Evolutionary conservation across 2,113 vertebrate species (phyloP).

Genomic region (Ceuthmochares aereus): DNA sequence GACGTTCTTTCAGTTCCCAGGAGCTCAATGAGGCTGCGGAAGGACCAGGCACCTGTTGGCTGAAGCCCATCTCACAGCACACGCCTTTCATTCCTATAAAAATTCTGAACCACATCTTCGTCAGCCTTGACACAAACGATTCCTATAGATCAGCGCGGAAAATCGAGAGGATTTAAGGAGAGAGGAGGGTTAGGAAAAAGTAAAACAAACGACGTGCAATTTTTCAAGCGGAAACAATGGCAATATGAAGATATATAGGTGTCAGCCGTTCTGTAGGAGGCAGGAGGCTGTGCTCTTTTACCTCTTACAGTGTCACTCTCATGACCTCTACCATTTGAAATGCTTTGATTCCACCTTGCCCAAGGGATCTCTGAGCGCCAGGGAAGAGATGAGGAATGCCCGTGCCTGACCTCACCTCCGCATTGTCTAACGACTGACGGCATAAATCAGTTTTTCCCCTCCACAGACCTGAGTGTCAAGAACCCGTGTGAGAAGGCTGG

Average conservation of each 20-base stretch:
- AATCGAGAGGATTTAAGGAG: constrained; percentile 55
- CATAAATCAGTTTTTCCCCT: constrained; percentile 74
- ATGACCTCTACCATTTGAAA: constrained; percentile 75
- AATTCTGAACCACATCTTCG: constrained; percentile 5
- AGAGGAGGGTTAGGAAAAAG: constrained; percentile 56
- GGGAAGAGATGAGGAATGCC: constrained; percentile 73
- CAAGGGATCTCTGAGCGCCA: constrained; percentile 60
- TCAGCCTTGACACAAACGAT: constrained; percentile 53
- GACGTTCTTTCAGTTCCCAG: neutral
- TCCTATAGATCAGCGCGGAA: constrained; percentile 21
- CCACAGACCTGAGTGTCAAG: constrained; percentile 45
- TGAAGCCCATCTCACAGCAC: neutral
- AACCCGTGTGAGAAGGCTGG: constrained; percentile 64
- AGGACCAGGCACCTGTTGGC: constrained; percentile 54
- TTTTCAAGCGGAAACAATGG: constrained; percentile 69
- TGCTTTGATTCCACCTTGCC: constrained; percentile 75
- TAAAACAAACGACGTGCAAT: constrained; percentile 50
- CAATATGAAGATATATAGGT: constrained; percentile 70
- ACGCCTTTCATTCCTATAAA: neutral
- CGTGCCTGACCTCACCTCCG: constrained; percentile 74
- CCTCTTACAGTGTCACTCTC: constrained; percentile 55
- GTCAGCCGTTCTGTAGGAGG: constrained; percentile 48
- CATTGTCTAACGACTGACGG: constrained; percentile 55
- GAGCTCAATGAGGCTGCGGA: neutral
- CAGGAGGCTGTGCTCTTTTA: constrained; percentile 60